Conservation (phyloP, 2,797 vertebrate species). For the Crenuchus spilurus region DNA sequence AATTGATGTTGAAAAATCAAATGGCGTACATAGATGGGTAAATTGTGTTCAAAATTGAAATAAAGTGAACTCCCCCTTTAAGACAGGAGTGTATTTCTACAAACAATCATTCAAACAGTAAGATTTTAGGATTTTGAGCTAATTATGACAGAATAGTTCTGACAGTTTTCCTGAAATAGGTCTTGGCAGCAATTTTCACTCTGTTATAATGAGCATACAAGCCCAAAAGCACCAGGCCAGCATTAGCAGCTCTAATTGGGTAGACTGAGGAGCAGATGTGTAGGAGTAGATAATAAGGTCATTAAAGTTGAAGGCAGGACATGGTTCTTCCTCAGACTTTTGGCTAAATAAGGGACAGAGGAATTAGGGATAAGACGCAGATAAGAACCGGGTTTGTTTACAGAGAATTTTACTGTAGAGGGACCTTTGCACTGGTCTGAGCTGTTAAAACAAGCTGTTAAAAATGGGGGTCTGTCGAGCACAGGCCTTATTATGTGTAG, state of each 20-base stretch:
- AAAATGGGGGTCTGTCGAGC: constrained; percentile 28
- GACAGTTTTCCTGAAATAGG: too few species aligned
- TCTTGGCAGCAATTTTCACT: not conserved
- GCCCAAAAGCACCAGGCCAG: not conserved
- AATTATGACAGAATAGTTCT: not conserved
- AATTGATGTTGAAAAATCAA: too few species aligned
- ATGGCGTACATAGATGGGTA: too few species aligned
- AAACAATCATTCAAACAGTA: not conserved
- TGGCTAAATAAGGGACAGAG: not conserved
- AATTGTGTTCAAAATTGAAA: too few species aligned
- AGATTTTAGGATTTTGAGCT: too few species aligned
- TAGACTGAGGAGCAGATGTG: not conserved
- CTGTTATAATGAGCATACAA: not conserved
- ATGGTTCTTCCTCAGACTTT: constrained; percentile 2
- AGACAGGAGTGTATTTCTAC: too few species aligned
- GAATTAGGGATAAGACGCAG: constrained; percentile 19
- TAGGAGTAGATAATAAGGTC: not conserved
- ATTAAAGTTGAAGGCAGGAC: constrained; percentile 15
- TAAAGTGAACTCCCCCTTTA: too few species aligned
- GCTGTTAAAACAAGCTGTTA: constrained; percentile 34
- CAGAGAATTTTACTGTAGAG: constrained; percentile 28
- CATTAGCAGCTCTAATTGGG: not conserved
- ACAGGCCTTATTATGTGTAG: constrained; percentile 12
- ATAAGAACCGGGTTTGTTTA: constrained; percentile 43
- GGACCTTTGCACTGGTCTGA: constrained; percentile 53